phyloP scores from a whole-genome alignment of 2,797 vertebrate genomes.

The Syndactyla subalaris region DNA sequence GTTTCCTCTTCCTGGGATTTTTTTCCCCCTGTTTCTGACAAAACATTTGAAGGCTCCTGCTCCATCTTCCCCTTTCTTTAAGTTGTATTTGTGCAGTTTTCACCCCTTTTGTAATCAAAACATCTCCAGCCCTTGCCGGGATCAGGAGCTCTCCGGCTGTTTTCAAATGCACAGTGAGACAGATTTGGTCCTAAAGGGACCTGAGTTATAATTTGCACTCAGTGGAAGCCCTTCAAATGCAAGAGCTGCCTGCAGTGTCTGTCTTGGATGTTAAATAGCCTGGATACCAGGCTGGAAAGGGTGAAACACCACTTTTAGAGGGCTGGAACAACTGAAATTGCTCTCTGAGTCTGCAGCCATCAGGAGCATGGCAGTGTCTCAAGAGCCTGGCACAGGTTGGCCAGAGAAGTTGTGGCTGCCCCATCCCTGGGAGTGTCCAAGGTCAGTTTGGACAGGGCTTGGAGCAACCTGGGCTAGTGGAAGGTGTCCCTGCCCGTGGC shows the following conservation, averaged over 20 bases:
- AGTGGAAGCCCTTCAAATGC: neutral
- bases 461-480: rapidly evolving
- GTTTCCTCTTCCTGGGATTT: neutral
- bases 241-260: neutral
- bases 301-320: neutral
- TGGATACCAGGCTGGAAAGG: neutral
- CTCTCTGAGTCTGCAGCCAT: neutral
- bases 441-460: rapidly evolving
- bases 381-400: neutral
- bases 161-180: neutral
- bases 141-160: neutral
- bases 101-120: neutral
- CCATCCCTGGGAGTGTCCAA: neutral
- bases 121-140: neutral
- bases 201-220: neutral
- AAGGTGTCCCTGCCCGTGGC: neutral
- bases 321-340: neutral
- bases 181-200: neutral
- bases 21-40: neutral
- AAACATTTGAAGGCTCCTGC: neutral
- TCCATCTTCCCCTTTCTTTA: neutral
- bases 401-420: neutral
- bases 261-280: neutral
- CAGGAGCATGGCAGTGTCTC: neutral
- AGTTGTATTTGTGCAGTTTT: neutral